These are phyloP conservation scores for Aurelia sp. DNA, from an alignment of 30 jellyfish, hydroid and myxozoan species.

Conservation along the genomic window DNA sequence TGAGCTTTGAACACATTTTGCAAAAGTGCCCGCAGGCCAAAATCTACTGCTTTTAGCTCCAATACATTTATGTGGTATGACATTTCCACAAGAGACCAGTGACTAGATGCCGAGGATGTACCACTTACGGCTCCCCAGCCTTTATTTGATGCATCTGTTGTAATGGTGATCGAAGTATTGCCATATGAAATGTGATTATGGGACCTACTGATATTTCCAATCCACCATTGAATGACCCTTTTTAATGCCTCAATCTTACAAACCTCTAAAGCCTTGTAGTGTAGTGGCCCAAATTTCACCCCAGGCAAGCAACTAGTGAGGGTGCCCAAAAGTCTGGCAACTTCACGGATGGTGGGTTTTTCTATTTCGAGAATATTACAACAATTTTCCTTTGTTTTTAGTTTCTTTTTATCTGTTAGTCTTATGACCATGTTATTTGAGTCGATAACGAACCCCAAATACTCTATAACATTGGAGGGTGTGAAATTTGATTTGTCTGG, in stretches of 20 bases:
- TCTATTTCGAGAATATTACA: background rate
- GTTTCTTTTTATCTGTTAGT: background rate
- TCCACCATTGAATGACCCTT: slow-evolving; percentile 28
- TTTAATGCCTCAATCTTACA: slow-evolving; percentile 20
- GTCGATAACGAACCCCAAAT: slow-evolving; percentile 10
- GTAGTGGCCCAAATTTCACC: slow-evolving; percentile 34
- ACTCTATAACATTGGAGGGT: slow-evolving; percentile 20
- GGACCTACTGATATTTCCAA: background rate
- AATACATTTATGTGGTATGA: slow-evolving; percentile 14
- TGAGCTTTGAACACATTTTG: background rate
- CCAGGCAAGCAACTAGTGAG: slow-evolving; percentile 31
- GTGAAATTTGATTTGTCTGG: slow-evolving; percentile 18
- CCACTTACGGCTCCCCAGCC: slow-evolving; percentile 40
- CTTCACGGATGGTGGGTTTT: slow-evolving; percentile 7
- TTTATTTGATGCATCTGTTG: slow-evolving; percentile 27
- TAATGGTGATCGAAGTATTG: background rate
- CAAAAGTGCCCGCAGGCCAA: slow-evolving; percentile 28
- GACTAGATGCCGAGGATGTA: background rate
- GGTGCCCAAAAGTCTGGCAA: slow-evolving; percentile 21
- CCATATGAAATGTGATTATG: background rate
- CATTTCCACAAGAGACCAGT: background rate
- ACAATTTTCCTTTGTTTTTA: background rate
- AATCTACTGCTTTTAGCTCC: slow-evolving; percentile 33
- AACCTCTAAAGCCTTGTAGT: slow-evolving; percentile 25
- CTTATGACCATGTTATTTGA: slow-evolving; percentile 19